Conservation (phyloP, 2,797 vertebrate species). For the Enteromius mattozi region DNA sequence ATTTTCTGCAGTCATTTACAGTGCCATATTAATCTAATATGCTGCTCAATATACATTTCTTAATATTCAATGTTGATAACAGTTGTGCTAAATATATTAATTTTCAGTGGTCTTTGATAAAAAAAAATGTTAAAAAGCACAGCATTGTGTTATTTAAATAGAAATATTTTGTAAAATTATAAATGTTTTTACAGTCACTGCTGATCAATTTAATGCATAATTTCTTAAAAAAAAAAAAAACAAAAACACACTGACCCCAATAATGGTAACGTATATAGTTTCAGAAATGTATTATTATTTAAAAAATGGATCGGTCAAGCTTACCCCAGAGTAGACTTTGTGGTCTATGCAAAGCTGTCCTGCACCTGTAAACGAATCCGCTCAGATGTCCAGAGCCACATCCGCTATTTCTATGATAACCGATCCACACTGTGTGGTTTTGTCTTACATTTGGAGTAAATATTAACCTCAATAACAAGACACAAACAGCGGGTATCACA, state of each 20-base stretch:
- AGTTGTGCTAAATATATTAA: not conserved
- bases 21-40: not conserved
- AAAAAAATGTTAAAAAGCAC: not conserved
- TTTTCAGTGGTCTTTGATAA: not conserved
- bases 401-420: slow-evolving; percentile 11
- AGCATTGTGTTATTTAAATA: not conserved
- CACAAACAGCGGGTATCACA: not conserved
- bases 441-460: slow-evolving; percentile 11
- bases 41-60: not conserved
- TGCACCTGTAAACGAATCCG: not conserved
- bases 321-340: not conserved
- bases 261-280: not conserved
- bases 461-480: not conserved
- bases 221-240: not conserved
- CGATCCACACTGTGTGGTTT: slow-evolving; percentile 1
- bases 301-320: not conserved
- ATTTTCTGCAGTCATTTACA: not conserved
- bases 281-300: not conserved
- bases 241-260: not conserved
- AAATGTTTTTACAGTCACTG: not conserved
- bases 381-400: not conserved
- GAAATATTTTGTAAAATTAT: not conserved
- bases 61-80: not conserved
- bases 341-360: not conserved
- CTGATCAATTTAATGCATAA: not conserved